Conservation (phyloP, 1,140 invertebrate species). For the Luehdorfia chinensis region DNA sequence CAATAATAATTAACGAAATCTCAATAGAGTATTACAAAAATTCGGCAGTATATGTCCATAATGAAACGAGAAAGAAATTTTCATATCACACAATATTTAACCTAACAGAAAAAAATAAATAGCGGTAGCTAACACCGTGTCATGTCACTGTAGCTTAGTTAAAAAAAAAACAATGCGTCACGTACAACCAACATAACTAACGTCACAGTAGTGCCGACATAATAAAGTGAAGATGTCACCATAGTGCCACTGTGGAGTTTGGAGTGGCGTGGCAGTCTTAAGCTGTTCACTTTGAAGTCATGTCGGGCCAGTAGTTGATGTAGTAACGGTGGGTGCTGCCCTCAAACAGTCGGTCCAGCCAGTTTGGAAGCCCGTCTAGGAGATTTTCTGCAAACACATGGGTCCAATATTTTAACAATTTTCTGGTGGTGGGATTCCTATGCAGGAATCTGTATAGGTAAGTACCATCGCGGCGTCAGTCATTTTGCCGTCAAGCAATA, state of each 20-base stretch:
- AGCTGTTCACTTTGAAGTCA: constrained; percentile 80
- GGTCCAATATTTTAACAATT: not conserved
- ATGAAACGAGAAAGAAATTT: too few relatives aligned
- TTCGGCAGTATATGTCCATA: too few relatives aligned
- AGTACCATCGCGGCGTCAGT: too few relatives aligned
- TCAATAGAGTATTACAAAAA: too few relatives aligned
- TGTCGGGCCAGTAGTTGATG: constrained; percentile 98
- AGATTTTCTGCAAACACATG: constrained; percentile 82
- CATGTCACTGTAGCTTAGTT: not conserved
- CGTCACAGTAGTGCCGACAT: not conserved
- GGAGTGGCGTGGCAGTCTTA: too few relatives aligned
- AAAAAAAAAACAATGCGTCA: not conserved
- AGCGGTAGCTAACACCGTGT: not conserved
- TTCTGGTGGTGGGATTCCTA: too few relatives aligned
- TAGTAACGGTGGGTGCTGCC: constrained; percentile 96
- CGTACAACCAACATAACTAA: not conserved
- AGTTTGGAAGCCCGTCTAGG: constrained; percentile 94
- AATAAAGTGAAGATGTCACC: not conserved
- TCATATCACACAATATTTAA: too few relatives aligned
- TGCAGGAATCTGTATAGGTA: too few relatives aligned
- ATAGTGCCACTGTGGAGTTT: not conserved
- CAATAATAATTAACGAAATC: too few relatives aligned
- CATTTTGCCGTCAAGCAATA: too few relatives aligned
- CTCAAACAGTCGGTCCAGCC: constrained; percentile 97
- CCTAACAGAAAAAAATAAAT: not conserved